These are phyloP conservation scores for Notamacropus eugenii DNA, from an alignment of 2,797 vertebrate species.

Conservation along the genomic window DNA sequence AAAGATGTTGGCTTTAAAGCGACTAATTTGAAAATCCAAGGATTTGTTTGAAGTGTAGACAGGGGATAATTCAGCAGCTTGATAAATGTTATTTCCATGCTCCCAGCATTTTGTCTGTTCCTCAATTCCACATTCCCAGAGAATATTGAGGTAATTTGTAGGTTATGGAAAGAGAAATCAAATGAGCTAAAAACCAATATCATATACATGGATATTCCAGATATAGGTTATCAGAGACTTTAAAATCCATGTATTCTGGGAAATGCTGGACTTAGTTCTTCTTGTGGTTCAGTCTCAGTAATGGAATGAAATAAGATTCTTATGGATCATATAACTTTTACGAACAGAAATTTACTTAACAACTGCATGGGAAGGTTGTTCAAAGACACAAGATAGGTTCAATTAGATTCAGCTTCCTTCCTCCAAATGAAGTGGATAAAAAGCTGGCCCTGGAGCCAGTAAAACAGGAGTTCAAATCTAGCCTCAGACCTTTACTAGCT, in stretches of 20 bases:
- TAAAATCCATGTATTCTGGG: background rate
- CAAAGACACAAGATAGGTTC: background rate
- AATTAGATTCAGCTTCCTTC: background rate
- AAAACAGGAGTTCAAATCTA: background rate
- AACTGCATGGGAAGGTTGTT: background rate
- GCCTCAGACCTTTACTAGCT: background rate
- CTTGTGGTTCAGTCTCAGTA: background rate
- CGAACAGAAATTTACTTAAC: background rate
- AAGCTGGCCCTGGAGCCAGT: background rate
- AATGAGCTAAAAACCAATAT: background rate
- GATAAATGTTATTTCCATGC: background rate
- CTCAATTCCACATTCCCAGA: background rate
- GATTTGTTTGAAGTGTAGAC: background rate
- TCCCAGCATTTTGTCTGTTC: constrained; percentile 6
- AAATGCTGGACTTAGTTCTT: background rate
- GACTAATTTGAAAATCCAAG: constrained; percentile 66
- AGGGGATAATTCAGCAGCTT: constrained; percentile 11
- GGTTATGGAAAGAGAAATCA: background rate
- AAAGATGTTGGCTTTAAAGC: constrained; percentile 74
- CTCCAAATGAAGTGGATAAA: background rate
- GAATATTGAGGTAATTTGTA: background rate
- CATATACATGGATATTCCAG: background rate
- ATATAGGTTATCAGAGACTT: background rate
- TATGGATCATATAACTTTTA: background rate
- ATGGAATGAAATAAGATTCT: background rate